Conservation (phyloP, 92 coral and sea anemone species). For the Actinostola sp. region DNA sequence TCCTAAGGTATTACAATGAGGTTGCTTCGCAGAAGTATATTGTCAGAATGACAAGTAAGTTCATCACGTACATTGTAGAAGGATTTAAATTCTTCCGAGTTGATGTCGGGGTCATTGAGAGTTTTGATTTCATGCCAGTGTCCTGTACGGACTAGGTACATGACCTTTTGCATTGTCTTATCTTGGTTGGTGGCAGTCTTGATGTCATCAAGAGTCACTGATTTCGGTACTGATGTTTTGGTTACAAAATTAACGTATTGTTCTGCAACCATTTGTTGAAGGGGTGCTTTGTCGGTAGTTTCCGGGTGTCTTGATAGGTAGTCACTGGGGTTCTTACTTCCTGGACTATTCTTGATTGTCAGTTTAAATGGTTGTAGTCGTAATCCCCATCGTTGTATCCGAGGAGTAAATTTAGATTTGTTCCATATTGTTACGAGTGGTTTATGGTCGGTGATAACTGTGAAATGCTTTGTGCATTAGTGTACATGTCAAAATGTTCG, state of each 20-base stretch:
- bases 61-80: conserved; percentile 13
- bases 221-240: conserved; percentile 41
- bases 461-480: conserved; percentile 41
- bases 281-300: conserved; percentile 6
- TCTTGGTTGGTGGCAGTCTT: conserved; percentile 50
- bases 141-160: neutral
- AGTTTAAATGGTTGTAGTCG: conserved; percentile 26
- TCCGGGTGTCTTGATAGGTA: conserved; percentile 43
- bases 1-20: conserved; percentile 42
- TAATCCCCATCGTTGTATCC: conserved; percentile 14
- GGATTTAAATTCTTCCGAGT: conserved; percentile 14
- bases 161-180: conserved; percentile 15
- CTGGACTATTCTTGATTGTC: conserved; percentile 51
- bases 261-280: conserved; percentile 43
- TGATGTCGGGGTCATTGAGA: neutral
- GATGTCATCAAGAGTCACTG: conserved; percentile 63
- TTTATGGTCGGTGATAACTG: conserved; percentile 53
- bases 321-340: conserved; percentile 52
- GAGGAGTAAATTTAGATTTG: conserved; percentile 3
- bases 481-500: conserved; percentile 49
- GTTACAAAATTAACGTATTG: conserved; percentile 43
- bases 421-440: conserved; percentile 39
- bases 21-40: conserved; percentile 32
- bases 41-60: conserved; percentile 37
- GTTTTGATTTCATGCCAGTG: conserved; percentile 10